phyloP scores from a whole-genome alignment of 2,888 invertebrate genomes.

The Nebria brevicollis region DNA sequence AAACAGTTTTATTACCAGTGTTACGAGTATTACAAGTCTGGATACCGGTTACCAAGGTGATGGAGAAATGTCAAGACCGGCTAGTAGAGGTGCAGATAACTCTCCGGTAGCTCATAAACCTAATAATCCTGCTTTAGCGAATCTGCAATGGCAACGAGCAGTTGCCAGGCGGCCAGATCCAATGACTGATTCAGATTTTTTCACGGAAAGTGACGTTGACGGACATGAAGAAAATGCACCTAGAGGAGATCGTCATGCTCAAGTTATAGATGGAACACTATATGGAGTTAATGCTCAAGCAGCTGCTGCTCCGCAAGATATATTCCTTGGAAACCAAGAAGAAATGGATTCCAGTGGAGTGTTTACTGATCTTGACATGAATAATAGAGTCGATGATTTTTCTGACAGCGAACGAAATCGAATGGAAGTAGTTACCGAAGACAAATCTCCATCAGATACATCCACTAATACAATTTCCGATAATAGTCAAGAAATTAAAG shows the following conservation, averaged over 20 bases:
- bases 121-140: constrained; percentile 58
- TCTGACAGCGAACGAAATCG: constrained; percentile 53
- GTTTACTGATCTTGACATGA: constrained; percentile 87
- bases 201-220: constrained; percentile 90
- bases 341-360: constrained; percentile 93
- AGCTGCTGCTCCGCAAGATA: constrained; percentile 61
- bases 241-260: constrained; percentile 77
- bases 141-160: constrained; percentile 68
- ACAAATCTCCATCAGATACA: constrained; percentile 73
- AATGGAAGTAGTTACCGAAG: constrained; percentile 61
- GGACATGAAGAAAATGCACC: constrained; percentile 79
- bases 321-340: constrained; percentile 68
- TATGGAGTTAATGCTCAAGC: constrained; percentile 75
- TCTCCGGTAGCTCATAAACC: constrained; percentile 70
- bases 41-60: constrained; percentile 96
- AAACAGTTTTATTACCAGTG: constrained; percentile 84
- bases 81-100: constrained; percentile 82
- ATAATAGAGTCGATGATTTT: constrained; percentile 65
- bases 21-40: constrained; percentile 90
- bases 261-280: constrained; percentile 90
- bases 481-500: constrained; percentile 62
- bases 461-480: constrained; percentile 68
- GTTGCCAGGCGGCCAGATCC: constrained; percentile 79
- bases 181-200: constrained; percentile 92
- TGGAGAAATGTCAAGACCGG: constrained; percentile 88